Conservation (phyloP, 2,888 invertebrate genomes). For the Cerastoderma edule region DNA sequence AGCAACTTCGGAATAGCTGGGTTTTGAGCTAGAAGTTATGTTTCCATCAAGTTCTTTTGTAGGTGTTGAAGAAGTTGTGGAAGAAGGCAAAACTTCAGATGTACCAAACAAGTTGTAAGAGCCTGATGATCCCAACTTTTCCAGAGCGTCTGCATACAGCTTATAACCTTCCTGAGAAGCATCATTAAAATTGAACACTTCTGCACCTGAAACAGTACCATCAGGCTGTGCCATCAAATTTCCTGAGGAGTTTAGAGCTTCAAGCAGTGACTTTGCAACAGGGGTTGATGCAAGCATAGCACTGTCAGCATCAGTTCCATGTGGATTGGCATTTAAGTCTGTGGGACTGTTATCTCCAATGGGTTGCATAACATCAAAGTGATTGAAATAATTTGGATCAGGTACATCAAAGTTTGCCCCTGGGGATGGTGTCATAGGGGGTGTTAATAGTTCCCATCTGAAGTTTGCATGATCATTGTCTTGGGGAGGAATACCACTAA, state of each 20-base stretch:
- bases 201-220: constrained; percentile 27
- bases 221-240: constrained; percentile 27
- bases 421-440: constrained; percentile 55
- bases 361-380: constrained; percentile 43
- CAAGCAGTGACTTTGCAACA: constrained; percentile 55
- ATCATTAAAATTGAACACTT: constrained; percentile 40
- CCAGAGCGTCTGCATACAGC: constrained; percentile 69
- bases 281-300: constrained; percentile 58
- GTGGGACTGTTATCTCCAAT: constrained; percentile 37
- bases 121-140: constrained; percentile 61
- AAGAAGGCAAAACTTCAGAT: constrained; percentile 58
- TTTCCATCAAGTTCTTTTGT: constrained; percentile 44
- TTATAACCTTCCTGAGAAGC: constrained; percentile 66
- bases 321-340: constrained; percentile 38
- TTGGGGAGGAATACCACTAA: constrained; percentile 72
- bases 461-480: constrained; percentile 40
- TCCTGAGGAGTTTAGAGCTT: constrained; percentile 47
- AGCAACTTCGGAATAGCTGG: constrained; percentile 79
- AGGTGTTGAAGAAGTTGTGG: constrained; percentile 48
- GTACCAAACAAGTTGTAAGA: constrained; percentile 73
- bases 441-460: constrained; percentile 64
- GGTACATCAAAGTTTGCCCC: constrained; percentile 51
- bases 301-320: constrained; percentile 49
- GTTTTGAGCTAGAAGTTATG: constrained; percentile 57
- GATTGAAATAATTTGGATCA: constrained; percentile 42